A percentile compares a stretch with the other conserved stretches of the same genome.
Evolutionary conservation across 2,888 invertebrate species (phyloP).

Genomic region (Drosophila helvetica): DNA sequence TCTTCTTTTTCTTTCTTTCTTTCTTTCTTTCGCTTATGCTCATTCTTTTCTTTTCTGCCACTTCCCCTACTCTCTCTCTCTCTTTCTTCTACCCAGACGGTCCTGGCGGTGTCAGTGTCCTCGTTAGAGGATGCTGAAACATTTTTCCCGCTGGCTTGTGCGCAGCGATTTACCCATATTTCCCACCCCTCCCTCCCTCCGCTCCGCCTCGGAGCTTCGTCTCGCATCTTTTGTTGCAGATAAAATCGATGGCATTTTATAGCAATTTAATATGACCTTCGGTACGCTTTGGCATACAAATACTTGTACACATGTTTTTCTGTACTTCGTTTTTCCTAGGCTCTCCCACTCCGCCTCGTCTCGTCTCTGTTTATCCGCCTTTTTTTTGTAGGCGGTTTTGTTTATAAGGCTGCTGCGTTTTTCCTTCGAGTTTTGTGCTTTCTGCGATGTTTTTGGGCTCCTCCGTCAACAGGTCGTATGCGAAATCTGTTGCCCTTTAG

Average conservation of each 20-base stretch:
- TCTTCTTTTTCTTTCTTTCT: constrained; percentile 15
- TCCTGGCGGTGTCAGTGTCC: constrained; percentile 74
- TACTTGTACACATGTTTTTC: constrained; percentile 52
- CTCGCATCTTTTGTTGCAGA: constrained; percentile 70
- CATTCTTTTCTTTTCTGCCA: constrained; percentile 16
- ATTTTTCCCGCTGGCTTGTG: constrained; percentile 61
- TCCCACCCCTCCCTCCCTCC: not conserved
- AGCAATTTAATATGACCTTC: constrained; percentile 83
- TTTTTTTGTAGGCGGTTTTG: constrained; percentile 60
- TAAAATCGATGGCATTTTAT: constrained; percentile 83
- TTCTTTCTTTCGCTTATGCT: constrained; percentile 6
- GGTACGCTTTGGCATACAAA: constrained; percentile 61
- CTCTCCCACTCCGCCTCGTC: constrained; percentile 9
- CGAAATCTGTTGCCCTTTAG: constrained; percentile 38
- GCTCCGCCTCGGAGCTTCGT: not conserved
- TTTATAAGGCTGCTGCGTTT: constrained; percentile 43
- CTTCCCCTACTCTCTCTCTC: constrained; percentile 9
- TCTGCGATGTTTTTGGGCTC: constrained; percentile 43
- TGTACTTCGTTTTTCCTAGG: constrained; percentile 19
- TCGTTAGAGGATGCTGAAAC: constrained; percentile 67
- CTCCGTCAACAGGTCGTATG: constrained; percentile 67
- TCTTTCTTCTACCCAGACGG: constrained; percentile 10
- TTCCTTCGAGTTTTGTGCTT: constrained; percentile 32
- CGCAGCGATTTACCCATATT: constrained; percentile 65
- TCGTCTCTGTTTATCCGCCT: not conserved